Percentiles rank a stretch among this genome's conserved stretches.
These are phyloP conservation scores for fruit fly (Drosophila melanogaster) DNA, from an alignment of 1,140 invertebrate genomes.

Conservation along the genomic window DNA sequence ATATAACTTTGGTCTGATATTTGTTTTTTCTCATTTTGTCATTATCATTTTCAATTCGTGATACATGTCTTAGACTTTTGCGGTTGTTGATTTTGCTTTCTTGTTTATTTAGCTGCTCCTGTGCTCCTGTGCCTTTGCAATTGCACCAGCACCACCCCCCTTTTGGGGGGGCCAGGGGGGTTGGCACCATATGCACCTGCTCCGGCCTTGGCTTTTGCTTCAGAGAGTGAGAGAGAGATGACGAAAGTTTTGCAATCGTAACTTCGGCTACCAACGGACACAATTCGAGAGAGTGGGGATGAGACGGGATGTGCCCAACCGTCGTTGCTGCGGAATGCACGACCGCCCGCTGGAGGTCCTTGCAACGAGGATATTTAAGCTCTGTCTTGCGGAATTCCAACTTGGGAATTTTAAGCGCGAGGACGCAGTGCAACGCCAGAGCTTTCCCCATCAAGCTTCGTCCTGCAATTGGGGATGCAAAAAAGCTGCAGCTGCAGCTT, in stretches of 20 bases:
- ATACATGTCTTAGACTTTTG: conserved; percentile 70
- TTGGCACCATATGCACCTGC: conserved; percentile 7
- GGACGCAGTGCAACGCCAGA: conserved; percentile 40
- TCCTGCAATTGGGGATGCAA: conserved; percentile 46
- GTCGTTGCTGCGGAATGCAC: conserved; percentile 74
- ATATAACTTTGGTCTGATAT: conserved; percentile 79
- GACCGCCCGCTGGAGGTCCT: conserved; percentile 58
- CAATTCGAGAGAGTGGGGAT: conserved; percentile 75
- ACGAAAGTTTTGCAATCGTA: conserved; percentile 75
- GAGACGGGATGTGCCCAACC: conserved; percentile 80
- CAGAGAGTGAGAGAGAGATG: conserved; percentile 64
- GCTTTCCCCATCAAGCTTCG: conserved; percentile 43
- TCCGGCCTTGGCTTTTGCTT: conserved; percentile 61
- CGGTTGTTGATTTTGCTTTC: conserved; percentile 50
- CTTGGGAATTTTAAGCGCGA: conserved; percentile 64
- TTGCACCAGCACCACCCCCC: conserved; percentile 22
- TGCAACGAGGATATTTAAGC: conserved; percentile 47
- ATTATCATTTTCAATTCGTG: conserved; percentile 72
- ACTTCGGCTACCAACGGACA: conserved; percentile 66
- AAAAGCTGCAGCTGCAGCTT: conserved; percentile 35
- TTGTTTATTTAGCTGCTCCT: conserved; percentile 43
- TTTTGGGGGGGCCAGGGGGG: not conserved
- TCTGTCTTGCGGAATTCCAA: conserved; percentile 25
- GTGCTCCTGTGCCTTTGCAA: conserved; percentile 42
- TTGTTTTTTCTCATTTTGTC: conserved; percentile 55